A percentile compares a stretch with the other conserved stretches of the same genome.
phyloP scores from a whole-genome alignment of 1,140 invertebrate genomes.

The Gryllus bimaculatus region DNA sequence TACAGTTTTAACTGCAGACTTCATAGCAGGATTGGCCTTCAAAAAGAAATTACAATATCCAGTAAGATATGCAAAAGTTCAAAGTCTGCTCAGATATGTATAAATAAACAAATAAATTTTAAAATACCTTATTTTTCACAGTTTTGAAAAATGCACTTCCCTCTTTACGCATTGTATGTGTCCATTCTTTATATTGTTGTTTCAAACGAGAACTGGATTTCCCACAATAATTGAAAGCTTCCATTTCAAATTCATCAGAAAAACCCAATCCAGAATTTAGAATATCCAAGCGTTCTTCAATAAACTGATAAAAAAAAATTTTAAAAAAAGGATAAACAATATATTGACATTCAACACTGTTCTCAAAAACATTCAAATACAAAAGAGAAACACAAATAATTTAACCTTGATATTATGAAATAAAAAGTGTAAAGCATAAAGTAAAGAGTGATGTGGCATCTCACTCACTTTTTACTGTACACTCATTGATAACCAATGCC shows the following conservation, averaged over 20 bases:
- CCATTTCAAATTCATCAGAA: conserved; percentile 90
- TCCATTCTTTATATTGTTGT: conserved; percentile 69
- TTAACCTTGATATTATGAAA: neutral
- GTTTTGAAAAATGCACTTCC: conserved; percentile 61
- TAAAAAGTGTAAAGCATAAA: conserved; percentile 9
- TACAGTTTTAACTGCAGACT: conserved; percentile 71
- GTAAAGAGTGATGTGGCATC: no score
- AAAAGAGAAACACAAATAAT: neutral
- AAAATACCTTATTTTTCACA: conserved; percentile 60
- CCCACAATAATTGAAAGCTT: conserved; percentile 75
- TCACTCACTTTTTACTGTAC: no score
- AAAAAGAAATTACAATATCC: conserved; percentile 36
- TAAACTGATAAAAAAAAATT: conserved; percentile 54
- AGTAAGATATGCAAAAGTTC: conserved; percentile 22
- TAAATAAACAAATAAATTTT: conserved; percentile 13
- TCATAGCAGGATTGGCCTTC: conserved; percentile 71
- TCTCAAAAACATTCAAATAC: neutral
- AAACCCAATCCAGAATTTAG: conserved; percentile 81
- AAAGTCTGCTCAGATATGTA: neutral
- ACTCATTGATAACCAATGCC: no score
- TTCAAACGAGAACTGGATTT: conserved; percentile 66
- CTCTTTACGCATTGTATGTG: conserved; percentile 51
- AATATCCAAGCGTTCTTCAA: conserved; percentile 82
- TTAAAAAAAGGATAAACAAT: conserved; percentile 15
- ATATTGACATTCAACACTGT: neutral